These are phyloP conservation scores for Chaunax sp. DNA, from an alignment of 2,797 vertebrate genomes.

Conservation along the genomic window DNA sequence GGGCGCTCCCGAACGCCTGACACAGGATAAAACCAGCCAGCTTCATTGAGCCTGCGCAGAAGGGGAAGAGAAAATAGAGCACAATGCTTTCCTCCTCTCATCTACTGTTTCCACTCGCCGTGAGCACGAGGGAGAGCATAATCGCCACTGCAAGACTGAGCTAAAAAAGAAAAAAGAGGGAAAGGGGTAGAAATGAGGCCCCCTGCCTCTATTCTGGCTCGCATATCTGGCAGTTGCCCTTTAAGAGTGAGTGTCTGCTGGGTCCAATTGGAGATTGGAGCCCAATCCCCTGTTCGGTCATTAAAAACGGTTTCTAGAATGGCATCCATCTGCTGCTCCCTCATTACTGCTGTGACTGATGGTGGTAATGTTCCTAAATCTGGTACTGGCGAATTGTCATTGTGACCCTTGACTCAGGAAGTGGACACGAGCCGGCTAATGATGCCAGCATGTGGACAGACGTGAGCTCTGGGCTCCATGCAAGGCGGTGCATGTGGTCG, in stretches of 20 bases:
- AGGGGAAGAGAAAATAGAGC: conserved; percentile 22
- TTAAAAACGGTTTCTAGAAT: conserved; percentile 80
- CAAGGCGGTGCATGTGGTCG: conserved; percentile 15
- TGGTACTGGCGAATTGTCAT: conserved; percentile 74
- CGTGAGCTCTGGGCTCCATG: conserved; percentile 47
- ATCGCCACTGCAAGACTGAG: conserved; percentile 57
- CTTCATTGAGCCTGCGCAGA: conserved; percentile 45
- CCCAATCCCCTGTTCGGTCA: conserved; percentile 79
- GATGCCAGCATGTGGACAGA: conserved; percentile 68
- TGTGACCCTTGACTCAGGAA: conserved; percentile 78
- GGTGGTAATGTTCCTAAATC: conserved; percentile 80
- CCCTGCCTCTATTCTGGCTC: conserved; percentile 74
- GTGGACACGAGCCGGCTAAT: conserved; percentile 78
- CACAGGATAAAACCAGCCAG: conserved; percentile 65
- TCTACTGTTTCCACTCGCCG: conserved; percentile 39
- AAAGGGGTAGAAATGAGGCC: conserved; percentile 61
- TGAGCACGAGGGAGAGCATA: conserved; percentile 51
- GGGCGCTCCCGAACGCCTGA: conserved; percentile 60
- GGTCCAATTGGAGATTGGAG: conserved; percentile 73
- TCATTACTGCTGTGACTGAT: conserved; percentile 82
- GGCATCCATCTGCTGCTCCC: conserved; percentile 82
- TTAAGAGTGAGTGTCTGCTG: conserved; percentile 76
- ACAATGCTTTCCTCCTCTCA: conserved; percentile 39
- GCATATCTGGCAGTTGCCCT: conserved; percentile 77
- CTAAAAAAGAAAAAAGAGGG: conserved; percentile 37